phyloP scores from a whole-genome alignment of 1,140 invertebrate genomes.

The Dufourea novaeangliae region DNA sequence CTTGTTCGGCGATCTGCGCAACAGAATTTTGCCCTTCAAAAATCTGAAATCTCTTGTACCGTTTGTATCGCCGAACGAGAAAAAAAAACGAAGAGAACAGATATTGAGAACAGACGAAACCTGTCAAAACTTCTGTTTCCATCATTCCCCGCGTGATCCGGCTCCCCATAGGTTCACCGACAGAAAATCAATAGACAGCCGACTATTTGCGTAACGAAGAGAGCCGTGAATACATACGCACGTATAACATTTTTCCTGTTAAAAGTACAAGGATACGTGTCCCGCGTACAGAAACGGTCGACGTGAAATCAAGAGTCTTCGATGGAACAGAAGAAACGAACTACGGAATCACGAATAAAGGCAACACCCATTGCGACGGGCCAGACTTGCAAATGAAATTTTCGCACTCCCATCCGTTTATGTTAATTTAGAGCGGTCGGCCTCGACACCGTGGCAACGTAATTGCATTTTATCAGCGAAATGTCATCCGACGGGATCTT shows the following conservation, averaged over 20 bases:
- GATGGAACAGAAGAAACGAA: too few relatives aligned
- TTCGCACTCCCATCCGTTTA: not conserved
- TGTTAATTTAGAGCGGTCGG: conserved; percentile 16
- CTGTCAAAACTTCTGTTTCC: conserved; percentile 30
- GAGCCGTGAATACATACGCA: not conserved
- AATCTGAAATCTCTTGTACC: not conserved
- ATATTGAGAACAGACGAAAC: not conserved
- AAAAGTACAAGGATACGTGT: not conserved
- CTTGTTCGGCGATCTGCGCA: too few relatives aligned
- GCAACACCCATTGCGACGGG: not conserved
- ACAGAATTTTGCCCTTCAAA: too few relatives aligned
- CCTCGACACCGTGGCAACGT: not conserved
- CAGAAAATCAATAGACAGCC: conserved; percentile 30
- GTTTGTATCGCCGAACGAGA: not conserved
- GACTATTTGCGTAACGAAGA: conserved; percentile 31
- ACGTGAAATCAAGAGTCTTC: not conserved
- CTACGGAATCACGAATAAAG: too few relatives aligned
- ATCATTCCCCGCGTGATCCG: conserved; percentile 2
- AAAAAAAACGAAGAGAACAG: not conserved
- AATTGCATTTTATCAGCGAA: not conserved
- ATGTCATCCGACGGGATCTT: not conserved
- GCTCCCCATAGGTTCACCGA: conserved; percentile 7
- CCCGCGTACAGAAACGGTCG: not conserved
- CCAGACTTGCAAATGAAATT: conserved; percentile 1
- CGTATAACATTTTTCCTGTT: not conserved